Evolutionary conservation across 2,888 invertebrate genomes (phyloP).

Genomic region (Theodoxus fluviatilis): DNA sequence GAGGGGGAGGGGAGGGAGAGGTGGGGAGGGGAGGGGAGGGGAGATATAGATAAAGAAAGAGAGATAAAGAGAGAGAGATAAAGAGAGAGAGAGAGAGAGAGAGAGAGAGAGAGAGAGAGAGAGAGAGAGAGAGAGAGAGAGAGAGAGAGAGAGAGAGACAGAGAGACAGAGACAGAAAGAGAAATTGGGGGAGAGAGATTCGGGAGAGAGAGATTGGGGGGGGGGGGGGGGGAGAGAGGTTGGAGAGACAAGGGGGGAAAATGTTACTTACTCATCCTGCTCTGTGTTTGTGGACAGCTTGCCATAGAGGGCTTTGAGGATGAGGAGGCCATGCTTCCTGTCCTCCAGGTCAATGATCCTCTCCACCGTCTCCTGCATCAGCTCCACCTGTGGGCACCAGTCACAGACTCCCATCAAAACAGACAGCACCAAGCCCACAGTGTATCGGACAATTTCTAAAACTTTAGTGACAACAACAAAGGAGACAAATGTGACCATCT

Average conservation of each 20-base stretch:
- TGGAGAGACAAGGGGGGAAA: not conserved
- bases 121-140: not conserved
- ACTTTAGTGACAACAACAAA: not conserved
- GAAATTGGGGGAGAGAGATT: not conserved
- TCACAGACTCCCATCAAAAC: constrained; percentile 16
- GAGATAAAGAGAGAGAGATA: not conserved
- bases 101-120: not conserved
- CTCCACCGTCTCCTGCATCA: constrained; percentile 90
- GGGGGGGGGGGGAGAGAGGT: not conserved
- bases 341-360: constrained; percentile 84
- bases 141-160: not conserved
- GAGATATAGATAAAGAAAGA: too few relatives aligned
- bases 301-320: constrained; percentile 77
- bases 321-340: constrained; percentile 82
- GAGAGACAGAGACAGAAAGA: constrained; percentile 3
- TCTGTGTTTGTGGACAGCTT: too few relatives aligned
- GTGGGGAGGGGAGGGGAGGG: too few relatives aligned
- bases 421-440: not conserved
- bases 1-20: too few relatives aligned
- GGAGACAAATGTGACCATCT: not conserved
- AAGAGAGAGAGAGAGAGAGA: not conserved
- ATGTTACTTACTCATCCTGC: not conserved
- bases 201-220: not conserved
- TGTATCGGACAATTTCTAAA: too few relatives aligned
- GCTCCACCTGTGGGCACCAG: constrained; percentile 69